Conservation (phyloP, 2,888 invertebrate genomes). For the Cephus rjabovi region DNA sequence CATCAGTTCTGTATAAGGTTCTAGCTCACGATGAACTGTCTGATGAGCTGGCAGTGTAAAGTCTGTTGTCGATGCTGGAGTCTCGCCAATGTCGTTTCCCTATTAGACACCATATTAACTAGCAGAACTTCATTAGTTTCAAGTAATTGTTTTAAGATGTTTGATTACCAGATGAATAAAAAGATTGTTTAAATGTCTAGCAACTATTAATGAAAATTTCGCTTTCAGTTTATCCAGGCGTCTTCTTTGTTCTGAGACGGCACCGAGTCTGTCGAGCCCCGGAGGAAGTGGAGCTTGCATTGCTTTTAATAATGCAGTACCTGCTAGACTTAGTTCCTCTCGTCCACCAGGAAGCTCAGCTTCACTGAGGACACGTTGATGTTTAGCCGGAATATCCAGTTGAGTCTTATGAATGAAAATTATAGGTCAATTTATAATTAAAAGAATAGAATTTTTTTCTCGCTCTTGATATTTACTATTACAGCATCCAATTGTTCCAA, state of each 20-base stretch:
- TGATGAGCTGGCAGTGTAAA: conserved; percentile 81
- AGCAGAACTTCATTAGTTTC: neutral
- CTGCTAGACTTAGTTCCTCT: conserved; percentile 76
- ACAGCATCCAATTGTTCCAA: conserved; percentile 83
- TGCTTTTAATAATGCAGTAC: conserved; percentile 80
- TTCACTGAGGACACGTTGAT: conserved; percentile 77
- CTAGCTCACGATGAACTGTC: conserved; percentile 86
- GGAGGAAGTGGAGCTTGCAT: conserved; percentile 67
- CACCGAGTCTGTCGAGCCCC: conserved; percentile 71
- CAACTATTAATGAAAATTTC: conserved; percentile 85
- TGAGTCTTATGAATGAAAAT: conserved; percentile 68
- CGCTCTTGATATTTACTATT: conserved; percentile 71
- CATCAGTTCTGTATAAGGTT: conserved; percentile 90
- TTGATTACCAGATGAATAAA: conserved; percentile 86
- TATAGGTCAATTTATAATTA: neutral
- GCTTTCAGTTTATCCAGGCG: conserved; percentile 81
- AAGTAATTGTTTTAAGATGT: neutral
- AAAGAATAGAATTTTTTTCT: neutral
- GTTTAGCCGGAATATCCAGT: conserved; percentile 76
- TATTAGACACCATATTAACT: conserved; percentile 32
- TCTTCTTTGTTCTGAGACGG: conserved; percentile 84
- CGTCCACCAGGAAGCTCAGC: conserved; percentile 78
- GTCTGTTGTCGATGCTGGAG: conserved; percentile 64
- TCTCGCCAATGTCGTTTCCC: conserved; percentile 80
- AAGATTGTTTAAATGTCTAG: conserved; percentile 92